Conservation (phyloP, 2,113 vertebrate species). For the Callopanchax toddi region DNA sequence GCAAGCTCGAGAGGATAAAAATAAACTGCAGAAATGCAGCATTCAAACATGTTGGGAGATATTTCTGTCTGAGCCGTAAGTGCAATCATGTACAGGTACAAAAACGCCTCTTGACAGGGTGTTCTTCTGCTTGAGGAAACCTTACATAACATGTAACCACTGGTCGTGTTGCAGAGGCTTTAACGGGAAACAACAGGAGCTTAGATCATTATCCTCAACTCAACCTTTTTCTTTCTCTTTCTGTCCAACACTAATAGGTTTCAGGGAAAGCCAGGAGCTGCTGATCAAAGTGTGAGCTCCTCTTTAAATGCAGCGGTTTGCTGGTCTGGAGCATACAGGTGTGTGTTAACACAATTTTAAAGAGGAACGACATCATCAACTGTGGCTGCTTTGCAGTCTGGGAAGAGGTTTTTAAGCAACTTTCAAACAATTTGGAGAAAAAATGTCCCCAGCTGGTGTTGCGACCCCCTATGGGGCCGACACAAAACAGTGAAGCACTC, state of each 20-base stretch:
- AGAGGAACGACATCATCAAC: no score
- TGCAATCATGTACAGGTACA: not conserved
- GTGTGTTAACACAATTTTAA: no score
- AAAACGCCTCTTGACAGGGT: not conserved
- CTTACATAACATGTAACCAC: constrained; percentile 1
- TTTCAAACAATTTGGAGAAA: no score
- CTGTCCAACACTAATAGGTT: not conserved
- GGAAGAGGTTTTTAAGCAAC: no score
- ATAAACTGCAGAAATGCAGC: constrained; percentile 47
- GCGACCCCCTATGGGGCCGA: no score
- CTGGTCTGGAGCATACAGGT: no score
- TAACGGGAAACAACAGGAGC: constrained; percentile 1
- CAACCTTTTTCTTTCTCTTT: not conserved
- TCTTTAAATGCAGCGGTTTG: no score
- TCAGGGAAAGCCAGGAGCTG: no score
- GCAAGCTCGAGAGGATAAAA: constrained; percentile 47
- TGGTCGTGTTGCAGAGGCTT: not conserved
- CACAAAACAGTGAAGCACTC: no score
- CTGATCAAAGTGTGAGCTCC: no score
- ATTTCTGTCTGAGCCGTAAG: constrained; percentile 14
- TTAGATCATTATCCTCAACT: not conserved
- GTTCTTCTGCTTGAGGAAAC: not conserved
- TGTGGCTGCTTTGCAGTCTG: no score
- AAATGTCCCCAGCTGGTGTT: no score
- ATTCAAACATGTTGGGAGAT: constrained; percentile 13